Evolutionary conservation across 2,888 invertebrate genomes (phyloP), one percentile per base, ranked within the genome.

Genomic region (Drosophila fungiperda): DNA sequence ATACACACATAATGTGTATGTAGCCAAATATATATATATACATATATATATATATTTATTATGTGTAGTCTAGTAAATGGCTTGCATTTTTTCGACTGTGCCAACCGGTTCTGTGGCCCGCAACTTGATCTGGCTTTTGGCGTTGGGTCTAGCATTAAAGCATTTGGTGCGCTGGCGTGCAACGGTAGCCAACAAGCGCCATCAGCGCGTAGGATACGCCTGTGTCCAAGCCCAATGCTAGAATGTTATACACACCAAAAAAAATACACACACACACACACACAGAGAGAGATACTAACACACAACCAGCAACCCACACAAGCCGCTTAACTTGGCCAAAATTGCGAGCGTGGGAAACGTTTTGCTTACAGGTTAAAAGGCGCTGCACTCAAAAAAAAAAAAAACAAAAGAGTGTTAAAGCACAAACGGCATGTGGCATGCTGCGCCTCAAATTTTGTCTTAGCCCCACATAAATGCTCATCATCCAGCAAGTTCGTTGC

Each of bases 181-280:
- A 73, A 87, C 89, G 70, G 84, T 87, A 89, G 84, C 83, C 85
- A 72, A 68, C 65, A 87, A 87, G 84, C 89, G 84, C 84, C 84
- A 85, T 73, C 85, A 82, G 74, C 40, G 54, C 68, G 52, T 50
- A 72, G 70, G 65, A 63, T 73, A 77, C 64, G 72, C 68, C 68
- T 75, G 35, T 49, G 48, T 54, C 49, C 68, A 32, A 55, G 49
- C 49, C 58, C 49, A 61, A 35, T 63, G 79, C 87, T 80, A 85
- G 80, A 73, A 69, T 76, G 77, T 58, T 65, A 69, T 63, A 85
- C 57, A 74, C 59, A 80, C 57, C 53, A 49, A 53, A 53, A 49
- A 53, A 53, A 55, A 72, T 35, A 68, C 59, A 60, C 38, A 68
- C 45, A 52, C 33, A 50, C 12, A 55, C 20, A 61, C 11, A 40